Base-by-base conservation (phyloP, 2,797 vertebrate species). In the Lepus townsendii region DNA sequence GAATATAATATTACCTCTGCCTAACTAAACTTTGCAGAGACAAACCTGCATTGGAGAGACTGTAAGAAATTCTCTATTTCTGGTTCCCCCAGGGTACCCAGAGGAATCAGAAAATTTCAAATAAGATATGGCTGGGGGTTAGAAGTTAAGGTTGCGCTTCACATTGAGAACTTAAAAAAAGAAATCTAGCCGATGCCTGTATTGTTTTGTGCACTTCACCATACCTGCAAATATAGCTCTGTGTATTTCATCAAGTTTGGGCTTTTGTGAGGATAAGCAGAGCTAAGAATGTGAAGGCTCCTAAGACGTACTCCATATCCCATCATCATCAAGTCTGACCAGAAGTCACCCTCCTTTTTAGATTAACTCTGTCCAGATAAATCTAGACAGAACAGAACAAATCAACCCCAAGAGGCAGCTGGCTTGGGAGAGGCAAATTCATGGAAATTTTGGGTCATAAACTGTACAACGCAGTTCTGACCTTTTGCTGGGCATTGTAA, bases 311-410 rank as follows among this genome's bases (percentile, higher is more conserved):
- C 12, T 69, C 7, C 76, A 88, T 24, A 62, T 0, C 4, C 76
- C 54, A n/a, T 72, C 90, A 47, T 24, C 38, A 68, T 76, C 38
- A 87, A 83, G 19, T 50, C 14, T 27, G 35, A 71, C 11, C 26
- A 73, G 35, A 95, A 90, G 20, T 50, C 47, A 50, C n/a, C 65
- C 30, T 92, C 84, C 32, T 75, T 91, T 90, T 93, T 35, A 82
- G 32, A 85, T 84, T 35, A 62, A 68, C 24, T 79, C 47, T 77
- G 32, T 93, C 82, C 57, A 60, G 35, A 90, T 71, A 90, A 87
- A 86, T 78, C 50, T 83, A 20, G 32, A 79, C 32, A 88, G 62
- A 92, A 71, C 75, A 68, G 52, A 65, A 19, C 62, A 89, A 30
- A 77, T 50, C 60, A 93, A 20, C 35, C 22, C 1, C 2, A 27